Percentiles rank a stretch among this genome's conserved stretches.
Conservation (phyloP, 1,140 invertebrate genomes). For the Drosophila kanapiae region DNA sequence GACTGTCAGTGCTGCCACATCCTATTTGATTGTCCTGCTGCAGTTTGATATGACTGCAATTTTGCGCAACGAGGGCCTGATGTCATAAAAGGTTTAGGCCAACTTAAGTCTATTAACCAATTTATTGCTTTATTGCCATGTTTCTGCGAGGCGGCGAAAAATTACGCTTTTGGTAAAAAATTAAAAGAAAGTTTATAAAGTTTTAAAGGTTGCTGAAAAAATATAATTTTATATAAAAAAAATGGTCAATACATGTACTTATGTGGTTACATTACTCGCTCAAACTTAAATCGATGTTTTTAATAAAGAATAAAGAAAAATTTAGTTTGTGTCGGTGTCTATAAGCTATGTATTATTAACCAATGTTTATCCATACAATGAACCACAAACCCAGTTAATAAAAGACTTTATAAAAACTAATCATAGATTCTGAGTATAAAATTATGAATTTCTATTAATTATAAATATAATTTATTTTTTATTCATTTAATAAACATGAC, state of each 20-base stretch:
- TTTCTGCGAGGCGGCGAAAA: background rate
- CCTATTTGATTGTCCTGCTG: conserved; percentile 84
- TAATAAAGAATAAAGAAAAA: background rate
- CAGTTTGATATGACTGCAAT: conserved; percentile 84
- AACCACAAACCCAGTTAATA: too few relatives aligned
- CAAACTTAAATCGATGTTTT: background rate
- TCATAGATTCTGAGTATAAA: too few relatives aligned
- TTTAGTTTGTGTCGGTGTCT: background rate
- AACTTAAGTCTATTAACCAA: background rate
- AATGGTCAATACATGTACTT: too few relatives aligned
- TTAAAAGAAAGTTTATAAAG: background rate
- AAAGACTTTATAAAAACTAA: too few relatives aligned
- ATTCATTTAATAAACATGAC: too few relatives aligned
- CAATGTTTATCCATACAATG: background rate
- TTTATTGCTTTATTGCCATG: conserved; percentile 2
- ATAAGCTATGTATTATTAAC: background rate
- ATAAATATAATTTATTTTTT: too few relatives aligned
- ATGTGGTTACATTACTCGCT: background rate
- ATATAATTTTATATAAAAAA: too few relatives aligned
- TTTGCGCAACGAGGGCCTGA: conserved; percentile 71
- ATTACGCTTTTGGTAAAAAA: conserved; percentile 10
- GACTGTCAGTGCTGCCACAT: conserved; percentile 84
- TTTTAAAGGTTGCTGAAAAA: too few relatives aligned
- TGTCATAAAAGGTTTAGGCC: conserved; percentile 48
- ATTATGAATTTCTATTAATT: too few relatives aligned